Conservation (phyloP, 2,888 invertebrate genomes). For the Petrolisthes manimaculis region DNA sequence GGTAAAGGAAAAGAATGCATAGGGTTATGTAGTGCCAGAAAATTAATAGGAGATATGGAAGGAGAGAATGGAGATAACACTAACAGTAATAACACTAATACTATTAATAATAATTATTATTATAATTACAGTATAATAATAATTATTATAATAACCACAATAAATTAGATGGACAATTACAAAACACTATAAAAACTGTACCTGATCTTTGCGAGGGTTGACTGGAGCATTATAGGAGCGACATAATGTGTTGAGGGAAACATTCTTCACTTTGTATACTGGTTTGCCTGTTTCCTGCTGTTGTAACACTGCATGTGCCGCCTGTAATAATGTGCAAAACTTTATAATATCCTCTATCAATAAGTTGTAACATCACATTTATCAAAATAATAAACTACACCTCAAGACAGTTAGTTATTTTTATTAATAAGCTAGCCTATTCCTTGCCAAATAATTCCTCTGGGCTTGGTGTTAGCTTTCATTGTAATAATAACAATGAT, state of each 20-base stretch:
- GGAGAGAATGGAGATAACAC: neutral
- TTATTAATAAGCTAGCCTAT: too few relatives aligned
- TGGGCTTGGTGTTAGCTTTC: too few relatives aligned
- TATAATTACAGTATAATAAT: neutral
- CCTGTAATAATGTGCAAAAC: slow-evolving; percentile 70
- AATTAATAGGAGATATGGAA: neutral
- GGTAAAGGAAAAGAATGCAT: neutral
- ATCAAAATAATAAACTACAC: too few relatives aligned
- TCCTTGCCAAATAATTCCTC: too few relatives aligned
- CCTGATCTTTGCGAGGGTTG: slow-evolving; percentile 91
- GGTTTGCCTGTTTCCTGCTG: slow-evolving; percentile 90
- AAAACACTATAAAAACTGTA: slow-evolving; percentile 40
- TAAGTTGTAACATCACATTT: too few relatives aligned
- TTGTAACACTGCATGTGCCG: slow-evolving; percentile 91
- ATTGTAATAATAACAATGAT: too few relatives aligned
- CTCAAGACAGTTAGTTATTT: too few relatives aligned
- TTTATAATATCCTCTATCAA: too few relatives aligned
- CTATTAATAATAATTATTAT: neutral
- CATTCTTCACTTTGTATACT: slow-evolving; percentile 93
- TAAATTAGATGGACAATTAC: neutral
- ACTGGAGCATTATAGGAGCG: slow-evolving; percentile 88
- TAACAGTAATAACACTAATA: neutral
- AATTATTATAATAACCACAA: neutral
- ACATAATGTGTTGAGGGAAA: slow-evolving; percentile 91
- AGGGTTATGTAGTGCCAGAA: neutral